These are phyloP conservation scores for Cyclopterus lumpus DNA, from an alignment of 2,797 vertebrate species.

Conservation along the genomic window DNA sequence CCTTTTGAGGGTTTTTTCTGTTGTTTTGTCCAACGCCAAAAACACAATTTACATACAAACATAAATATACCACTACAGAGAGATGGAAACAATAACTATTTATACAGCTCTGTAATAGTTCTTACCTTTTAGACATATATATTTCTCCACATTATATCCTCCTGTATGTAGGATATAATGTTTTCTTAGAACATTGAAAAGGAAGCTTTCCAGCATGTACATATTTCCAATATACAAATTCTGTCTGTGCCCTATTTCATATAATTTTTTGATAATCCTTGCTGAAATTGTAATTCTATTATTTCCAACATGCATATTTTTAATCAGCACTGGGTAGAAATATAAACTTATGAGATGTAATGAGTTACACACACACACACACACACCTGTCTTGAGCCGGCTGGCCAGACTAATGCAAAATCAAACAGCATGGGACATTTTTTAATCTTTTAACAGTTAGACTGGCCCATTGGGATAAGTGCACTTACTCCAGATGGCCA, in stretches of 20 bases:
- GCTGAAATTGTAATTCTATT: background rate
- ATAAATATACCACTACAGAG: background rate
- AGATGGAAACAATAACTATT: background rate
- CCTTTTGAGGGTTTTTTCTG: background rate
- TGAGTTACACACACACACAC: constrained; percentile 22
- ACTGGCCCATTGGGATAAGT: constrained; percentile 34
- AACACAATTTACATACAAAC: background rate
- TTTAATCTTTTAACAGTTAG: constrained; percentile 53
- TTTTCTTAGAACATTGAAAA: background rate
- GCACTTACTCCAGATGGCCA: constrained; percentile 57
- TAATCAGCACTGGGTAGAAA: background rate
- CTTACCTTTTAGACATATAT: background rate
- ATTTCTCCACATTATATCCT: background rate
- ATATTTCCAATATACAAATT: background rate
- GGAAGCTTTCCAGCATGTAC: background rate
- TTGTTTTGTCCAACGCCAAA: background rate
- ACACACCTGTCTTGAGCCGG: constrained; percentile 15
- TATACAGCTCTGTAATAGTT: background rate
- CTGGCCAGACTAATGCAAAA: constrained; percentile 39
- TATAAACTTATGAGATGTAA: constrained; percentile 16
- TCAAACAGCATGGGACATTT: constrained; percentile 43
- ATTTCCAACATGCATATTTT: background rate
- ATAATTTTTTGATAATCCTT: background rate
- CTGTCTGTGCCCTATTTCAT: background rate
- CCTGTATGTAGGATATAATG: background rate